Conservation (phyloP, 2,113 vertebrate species). For the Pteruthius melanotis region DNA sequence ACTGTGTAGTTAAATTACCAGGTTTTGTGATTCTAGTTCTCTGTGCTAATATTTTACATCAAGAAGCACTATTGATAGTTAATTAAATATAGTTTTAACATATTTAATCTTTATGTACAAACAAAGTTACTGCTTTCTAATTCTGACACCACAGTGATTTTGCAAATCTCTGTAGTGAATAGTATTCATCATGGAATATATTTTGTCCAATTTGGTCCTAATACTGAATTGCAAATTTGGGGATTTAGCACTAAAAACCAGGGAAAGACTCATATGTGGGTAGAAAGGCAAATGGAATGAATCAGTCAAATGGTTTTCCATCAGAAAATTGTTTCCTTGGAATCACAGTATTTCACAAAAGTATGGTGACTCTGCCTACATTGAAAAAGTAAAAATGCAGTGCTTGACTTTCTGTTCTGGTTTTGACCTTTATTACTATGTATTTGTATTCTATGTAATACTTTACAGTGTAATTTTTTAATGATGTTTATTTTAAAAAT, state of each 20-base stretch:
- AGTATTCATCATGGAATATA: not conserved
- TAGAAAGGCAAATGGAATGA: rapidly evolving
- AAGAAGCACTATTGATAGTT: not conserved
- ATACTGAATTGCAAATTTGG: not conserved
- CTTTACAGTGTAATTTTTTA: not conserved
- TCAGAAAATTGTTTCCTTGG: not conserved
- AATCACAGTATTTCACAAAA: not conserved
- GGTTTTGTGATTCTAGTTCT: not conserved
- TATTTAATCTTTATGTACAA: not conserved
- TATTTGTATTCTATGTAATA: not conserved
- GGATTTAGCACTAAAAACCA: not conserved
- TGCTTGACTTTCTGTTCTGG: not conserved
- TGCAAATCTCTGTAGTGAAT: not conserved
- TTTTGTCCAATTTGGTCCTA: not conserved
- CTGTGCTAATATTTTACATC: not conserved
- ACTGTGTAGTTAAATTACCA: conserved; percentile 12
- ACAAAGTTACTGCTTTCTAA: not conserved
- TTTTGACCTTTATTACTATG: not conserved
- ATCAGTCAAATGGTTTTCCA: not conserved
- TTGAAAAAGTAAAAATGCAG: not conserved
- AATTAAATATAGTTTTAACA: not conserved
- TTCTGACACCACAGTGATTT: not conserved
- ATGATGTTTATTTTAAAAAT: not conserved
- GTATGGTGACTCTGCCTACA: not conserved
- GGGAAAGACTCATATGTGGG: not conserved